A percentile compares a stretch with the other conserved stretches of the same genome.
Evolutionary conservation across 30 jellyfish, hydroid and myxozoan genomes (phyloP).

Genomic region (Aurelia sp.): DNA sequence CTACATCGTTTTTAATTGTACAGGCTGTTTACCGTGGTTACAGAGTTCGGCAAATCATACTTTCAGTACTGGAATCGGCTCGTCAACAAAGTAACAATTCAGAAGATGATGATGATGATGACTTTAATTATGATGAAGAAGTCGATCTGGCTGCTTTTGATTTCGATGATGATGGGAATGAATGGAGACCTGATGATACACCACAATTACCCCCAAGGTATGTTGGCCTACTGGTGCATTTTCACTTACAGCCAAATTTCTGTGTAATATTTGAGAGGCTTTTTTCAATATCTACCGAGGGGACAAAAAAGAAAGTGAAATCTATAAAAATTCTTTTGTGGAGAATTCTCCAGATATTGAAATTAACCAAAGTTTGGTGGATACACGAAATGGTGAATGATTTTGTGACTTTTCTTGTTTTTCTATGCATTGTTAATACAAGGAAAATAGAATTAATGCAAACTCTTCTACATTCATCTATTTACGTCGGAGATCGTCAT

Average conservation of each 20-base stretch:
- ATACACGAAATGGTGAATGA: too few species aligned
- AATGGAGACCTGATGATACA: constrained; percentile 64
- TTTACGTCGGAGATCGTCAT: too few species aligned
- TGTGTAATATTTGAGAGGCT: too few species aligned
- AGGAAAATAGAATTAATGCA: too few species aligned
- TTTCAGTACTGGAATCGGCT: constrained; percentile 33
- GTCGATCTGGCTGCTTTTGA: constrained; percentile 71
- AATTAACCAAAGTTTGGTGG: too few species aligned
- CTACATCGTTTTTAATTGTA: background rate
- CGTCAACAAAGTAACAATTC: constrained; percentile 3
- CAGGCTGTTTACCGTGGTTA: constrained; percentile 75
- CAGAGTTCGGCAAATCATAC: constrained; percentile 45
- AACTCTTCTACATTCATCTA: too few species aligned
- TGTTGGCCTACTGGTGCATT: background rate
- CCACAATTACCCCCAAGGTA: constrained; percentile 71
- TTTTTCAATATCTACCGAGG: too few species aligned
- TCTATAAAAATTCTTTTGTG: too few species aligned
- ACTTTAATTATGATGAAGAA: constrained; percentile 49
- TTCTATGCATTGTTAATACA: too few species aligned
- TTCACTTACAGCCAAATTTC: background rate
- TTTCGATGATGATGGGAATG: constrained; percentile 52
- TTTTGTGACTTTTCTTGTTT: too few species aligned
- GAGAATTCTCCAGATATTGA: too few species aligned
- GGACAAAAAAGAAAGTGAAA: too few species aligned
- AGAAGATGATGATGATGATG: constrained; percentile 28